phyloP scores from a whole-genome alignment of 2,888 invertebrate genomes.

The Strigamia maritima region DNA sequence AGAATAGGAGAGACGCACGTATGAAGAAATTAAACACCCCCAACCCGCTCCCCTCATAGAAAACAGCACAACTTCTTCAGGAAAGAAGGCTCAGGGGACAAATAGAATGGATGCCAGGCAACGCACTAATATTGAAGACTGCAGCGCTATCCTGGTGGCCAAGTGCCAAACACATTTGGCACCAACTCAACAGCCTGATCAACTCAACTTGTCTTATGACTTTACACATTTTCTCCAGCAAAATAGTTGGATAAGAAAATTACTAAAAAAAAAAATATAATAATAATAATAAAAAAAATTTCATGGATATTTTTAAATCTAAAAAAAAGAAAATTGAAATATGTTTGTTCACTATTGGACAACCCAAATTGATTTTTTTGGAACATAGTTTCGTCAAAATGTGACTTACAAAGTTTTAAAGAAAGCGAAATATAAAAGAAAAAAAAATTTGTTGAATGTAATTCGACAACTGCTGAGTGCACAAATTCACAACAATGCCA shows the following conservation, averaged over 20 bases:
- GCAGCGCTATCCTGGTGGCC: constrained; percentile 34
- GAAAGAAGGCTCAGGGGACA: constrained; percentile 34
- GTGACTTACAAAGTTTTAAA: not conserved
- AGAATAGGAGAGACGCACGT: constrained; percentile 20
- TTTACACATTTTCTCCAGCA: not conserved
- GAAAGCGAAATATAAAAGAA: not conserved
- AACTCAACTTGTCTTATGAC: constrained; percentile 32
- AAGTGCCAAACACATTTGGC: constrained; percentile 32
- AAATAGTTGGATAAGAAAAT: not conserved
- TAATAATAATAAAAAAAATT: not conserved
- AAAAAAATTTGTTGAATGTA: not conserved
- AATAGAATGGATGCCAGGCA: constrained; percentile 32
- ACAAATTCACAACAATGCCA: constrained; percentile 27
- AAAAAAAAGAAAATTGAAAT: too few species aligned
- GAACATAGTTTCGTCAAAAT: not conserved
- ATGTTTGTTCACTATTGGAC: too few species aligned
- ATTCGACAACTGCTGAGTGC: constrained; percentile 10
- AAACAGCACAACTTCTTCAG: constrained; percentile 32
- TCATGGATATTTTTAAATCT: not conserved
- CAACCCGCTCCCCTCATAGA: constrained; percentile 16
- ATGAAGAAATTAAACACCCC: constrained; percentile 31
- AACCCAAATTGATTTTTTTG: not conserved
- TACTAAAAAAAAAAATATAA: not conserved
- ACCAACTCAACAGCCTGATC: constrained; percentile 21
- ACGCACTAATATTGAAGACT: constrained; percentile 32